Evolutionary conservation across 2,888 invertebrate species (phyloP).

Genomic region (Ecdyonurus torrentis): DNA sequence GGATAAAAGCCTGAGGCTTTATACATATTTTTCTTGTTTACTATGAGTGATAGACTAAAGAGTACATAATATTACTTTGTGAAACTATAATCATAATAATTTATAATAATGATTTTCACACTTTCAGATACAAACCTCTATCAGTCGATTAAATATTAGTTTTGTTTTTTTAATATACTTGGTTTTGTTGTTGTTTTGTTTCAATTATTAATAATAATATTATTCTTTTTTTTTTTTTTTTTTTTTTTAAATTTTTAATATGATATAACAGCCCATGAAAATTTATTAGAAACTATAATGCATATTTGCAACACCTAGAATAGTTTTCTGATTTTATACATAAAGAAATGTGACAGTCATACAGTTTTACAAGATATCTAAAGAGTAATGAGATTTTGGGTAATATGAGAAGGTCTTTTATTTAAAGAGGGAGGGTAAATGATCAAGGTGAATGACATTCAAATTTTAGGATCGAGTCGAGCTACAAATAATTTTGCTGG

Average conservation of each 20-base stretch:
- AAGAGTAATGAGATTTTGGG: conserved; percentile 7
- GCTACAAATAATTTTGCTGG: background rate
- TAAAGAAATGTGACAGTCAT: conserved; percentile 16
- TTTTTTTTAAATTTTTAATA: conserved; percentile 15
- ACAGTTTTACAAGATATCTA: conserved; percentile 16
- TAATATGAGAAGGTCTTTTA: conserved; percentile 7
- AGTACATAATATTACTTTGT: background rate
- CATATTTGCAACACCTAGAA: conserved; percentile 21
- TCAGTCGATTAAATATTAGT: conserved; percentile 15
- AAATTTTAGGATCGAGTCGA: no score
- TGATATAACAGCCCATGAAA: conserved; percentile 19
- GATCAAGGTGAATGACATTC: no score
- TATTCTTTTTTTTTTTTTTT: no score
- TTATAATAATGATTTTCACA: conserved; percentile 8
- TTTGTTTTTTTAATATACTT: conserved; percentile 12
- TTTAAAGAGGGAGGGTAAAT: background rate
- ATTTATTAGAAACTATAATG: conserved; percentile 19
- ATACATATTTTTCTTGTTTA: conserved; percentile 12
- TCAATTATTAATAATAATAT: no score
- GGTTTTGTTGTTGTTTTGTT: background rate
- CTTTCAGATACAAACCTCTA: conserved; percentile 14
- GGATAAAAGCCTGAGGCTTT: conserved; percentile 10
- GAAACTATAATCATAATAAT: background rate
- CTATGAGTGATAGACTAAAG: background rate
- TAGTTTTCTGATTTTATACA: conserved; percentile 14